Evolutionary conservation across 2,888 invertebrate genomes (phyloP).

Genomic region (Plutella xylostella): DNA sequence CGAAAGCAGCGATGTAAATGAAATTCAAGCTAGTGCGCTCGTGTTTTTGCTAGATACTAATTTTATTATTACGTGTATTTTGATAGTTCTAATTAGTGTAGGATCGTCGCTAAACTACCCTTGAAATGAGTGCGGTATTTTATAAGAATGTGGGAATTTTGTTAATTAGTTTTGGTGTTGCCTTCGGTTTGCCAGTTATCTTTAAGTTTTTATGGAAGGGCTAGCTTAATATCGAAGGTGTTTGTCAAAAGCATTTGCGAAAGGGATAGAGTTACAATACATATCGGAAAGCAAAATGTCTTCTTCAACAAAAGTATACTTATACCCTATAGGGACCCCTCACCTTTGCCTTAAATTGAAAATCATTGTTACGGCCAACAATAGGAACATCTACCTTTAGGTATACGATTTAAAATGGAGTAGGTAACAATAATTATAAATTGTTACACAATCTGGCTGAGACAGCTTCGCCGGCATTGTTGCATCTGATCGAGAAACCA

Average conservation of each 20-base stretch:
- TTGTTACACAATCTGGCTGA: constrained; percentile 50
- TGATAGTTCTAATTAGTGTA: neutral
- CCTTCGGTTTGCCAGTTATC: no score
- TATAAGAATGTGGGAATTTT: no score
- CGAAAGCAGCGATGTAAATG: neutral
- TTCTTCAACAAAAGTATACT: no score
- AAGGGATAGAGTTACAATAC: no score
- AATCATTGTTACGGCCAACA: constrained; percentile 44
- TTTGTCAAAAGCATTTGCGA: no score
- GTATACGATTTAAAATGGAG: constrained; percentile 30
- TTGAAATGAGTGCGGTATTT: neutral
- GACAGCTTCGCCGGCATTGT: constrained; percentile 32
- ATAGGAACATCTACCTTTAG: constrained; percentile 32
- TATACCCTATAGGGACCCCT: no score
- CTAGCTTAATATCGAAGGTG: no score
- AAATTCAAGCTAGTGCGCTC: neutral
- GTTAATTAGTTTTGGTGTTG: no score
- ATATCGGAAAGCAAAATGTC: no score
- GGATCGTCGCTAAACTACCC: neutral
- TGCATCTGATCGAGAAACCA: constrained; percentile 15
- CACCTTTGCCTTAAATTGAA: constrained; percentile 26
- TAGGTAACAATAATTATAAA: constrained; percentile 43
- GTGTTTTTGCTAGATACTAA: neutral
- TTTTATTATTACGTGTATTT: no score
- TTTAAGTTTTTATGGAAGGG: no score